phyloP scores from a whole-genome alignment of 1,140 invertebrate species.

The Ips nitidus region DNA sequence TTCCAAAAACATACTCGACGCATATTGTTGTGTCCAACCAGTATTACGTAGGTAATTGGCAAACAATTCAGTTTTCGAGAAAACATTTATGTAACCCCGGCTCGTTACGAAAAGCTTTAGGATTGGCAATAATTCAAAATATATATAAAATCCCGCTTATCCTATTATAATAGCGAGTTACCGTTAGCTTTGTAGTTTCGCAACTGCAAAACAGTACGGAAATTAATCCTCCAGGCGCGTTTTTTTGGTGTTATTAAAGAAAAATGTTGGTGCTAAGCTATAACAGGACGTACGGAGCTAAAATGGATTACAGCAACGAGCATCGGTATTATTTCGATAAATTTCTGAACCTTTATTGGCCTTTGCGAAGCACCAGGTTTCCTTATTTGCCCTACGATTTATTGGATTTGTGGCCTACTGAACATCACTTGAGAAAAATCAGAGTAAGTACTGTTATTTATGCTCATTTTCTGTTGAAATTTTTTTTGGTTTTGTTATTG shows the following conservation, averaged over 20 bases:
- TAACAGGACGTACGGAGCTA: constrained; percentile 34
- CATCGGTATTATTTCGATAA: constrained; percentile 37
- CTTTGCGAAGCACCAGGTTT: constrained; percentile 21
- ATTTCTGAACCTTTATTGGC: constrained; percentile 35
- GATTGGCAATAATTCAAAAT: background rate
- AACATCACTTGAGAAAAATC: constrained; percentile 39
- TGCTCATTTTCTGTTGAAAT: background rate
- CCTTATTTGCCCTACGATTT: constrained; percentile 33
- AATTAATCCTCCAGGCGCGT: constrained; percentile 8
- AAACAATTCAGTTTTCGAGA: background rate
- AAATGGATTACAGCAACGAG: constrained; percentile 27
- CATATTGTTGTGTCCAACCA: no score
- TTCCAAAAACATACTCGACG: no score
- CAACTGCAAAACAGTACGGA: constrained; percentile 14
- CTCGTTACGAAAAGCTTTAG: background rate
- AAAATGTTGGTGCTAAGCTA: constrained; percentile 37
- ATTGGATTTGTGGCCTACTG: constrained; percentile 39
- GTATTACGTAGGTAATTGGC: no score
- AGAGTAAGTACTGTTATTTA: constrained; percentile 32
- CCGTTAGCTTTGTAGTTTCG: background rate
- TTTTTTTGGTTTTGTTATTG: background rate
- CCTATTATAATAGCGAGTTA: constrained; percentile 14
- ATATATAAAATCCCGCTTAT: constrained; percentile 19
- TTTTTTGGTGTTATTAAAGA: background rate
- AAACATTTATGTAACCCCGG: background rate